A percentile compares a stretch with the other conserved stretches of the same genome.
phyloP scores from a whole-genome alignment of 2,888 invertebrate genomes.

The Drosophila fulvimacula region DNA sequence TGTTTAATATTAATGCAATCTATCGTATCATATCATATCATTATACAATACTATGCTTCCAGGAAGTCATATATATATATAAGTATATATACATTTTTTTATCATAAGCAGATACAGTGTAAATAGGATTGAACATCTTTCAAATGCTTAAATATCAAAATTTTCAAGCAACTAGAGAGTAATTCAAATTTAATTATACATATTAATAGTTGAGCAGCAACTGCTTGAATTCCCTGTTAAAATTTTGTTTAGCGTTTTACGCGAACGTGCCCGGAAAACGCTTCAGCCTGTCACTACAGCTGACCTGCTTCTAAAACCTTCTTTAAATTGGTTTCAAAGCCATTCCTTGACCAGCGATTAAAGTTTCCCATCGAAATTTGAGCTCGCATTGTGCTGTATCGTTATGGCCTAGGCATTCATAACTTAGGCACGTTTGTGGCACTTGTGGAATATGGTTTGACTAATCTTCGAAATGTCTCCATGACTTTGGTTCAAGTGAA shows the following conservation, averaged over 20 bases:
- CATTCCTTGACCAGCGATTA: slow-evolving; percentile 42
- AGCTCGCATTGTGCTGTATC: slow-evolving; percentile 14
- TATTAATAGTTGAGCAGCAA: slow-evolving; percentile 14
- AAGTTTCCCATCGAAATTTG: slow-evolving; percentile 25
- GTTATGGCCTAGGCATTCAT: slow-evolving; percentile 19
- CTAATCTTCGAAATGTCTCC: slow-evolving; percentile 37
- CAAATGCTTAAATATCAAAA: neutral
- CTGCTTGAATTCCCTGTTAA: slow-evolving; percentile 32
- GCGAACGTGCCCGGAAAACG: neutral
- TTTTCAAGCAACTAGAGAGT: no score
- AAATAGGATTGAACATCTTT: neutral
- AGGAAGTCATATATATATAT: neutral
- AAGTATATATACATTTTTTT: no score
- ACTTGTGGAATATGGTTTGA: slow-evolving; percentile 51
- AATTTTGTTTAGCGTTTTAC: slow-evolving; percentile 31
- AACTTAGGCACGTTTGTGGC: slow-evolving; percentile 29
- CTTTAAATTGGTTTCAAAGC: slow-evolving; percentile 29
- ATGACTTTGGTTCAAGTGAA: slow-evolving; percentile 47
- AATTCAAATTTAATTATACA: slow-evolving; percentile 26
- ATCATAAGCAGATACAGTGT: neutral
- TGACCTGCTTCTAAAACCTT: neutral
- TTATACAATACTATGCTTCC: no score
- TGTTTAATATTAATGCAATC: no score
- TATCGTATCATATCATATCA: no score
- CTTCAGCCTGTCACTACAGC: slow-evolving; percentile 21